Percentiles rank a stretch among this genome's conserved stretches.
phyloP scores from a whole-genome alignment of 1,140 invertebrate species.

The Argopecten irradians region DNA sequence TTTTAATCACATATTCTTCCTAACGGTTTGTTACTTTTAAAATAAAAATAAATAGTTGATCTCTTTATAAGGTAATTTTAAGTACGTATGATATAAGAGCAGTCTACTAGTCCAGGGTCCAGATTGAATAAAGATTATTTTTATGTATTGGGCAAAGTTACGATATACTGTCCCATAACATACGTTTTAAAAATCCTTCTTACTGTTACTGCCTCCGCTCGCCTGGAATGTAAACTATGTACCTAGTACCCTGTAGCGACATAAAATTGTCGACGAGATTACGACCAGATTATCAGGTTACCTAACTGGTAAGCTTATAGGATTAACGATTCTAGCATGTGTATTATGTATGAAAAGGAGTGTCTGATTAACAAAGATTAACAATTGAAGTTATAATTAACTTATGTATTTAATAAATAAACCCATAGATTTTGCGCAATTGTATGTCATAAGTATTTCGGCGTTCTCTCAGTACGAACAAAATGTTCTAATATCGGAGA shows the following conservation, averaged over 20 bases:
- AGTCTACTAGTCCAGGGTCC: neutral
- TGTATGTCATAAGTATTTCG: neutral
- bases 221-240: neutral
- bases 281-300: neutral
- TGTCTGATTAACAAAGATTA: neutral
- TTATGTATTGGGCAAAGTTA: neutral
- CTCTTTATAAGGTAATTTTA: neutral
- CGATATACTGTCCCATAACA: neutral
- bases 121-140: neutral
- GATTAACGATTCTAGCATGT: neutral
- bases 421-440: neutral
- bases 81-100: neutral
- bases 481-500: too few species aligned
- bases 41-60: too few species aligned
- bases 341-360: neutral
- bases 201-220: neutral
- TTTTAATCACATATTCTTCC: too few species aligned
- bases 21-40: too few species aligned
- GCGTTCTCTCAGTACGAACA: too few species aligned
- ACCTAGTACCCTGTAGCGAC: neutral
- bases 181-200: neutral
- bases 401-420: neutral
- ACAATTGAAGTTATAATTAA: neutral
- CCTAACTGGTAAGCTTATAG: neutral
- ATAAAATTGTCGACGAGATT: neutral